phyloP scores from a whole-genome alignment of 1,140 invertebrate species.

The Reticulitermes speratus region DNA sequence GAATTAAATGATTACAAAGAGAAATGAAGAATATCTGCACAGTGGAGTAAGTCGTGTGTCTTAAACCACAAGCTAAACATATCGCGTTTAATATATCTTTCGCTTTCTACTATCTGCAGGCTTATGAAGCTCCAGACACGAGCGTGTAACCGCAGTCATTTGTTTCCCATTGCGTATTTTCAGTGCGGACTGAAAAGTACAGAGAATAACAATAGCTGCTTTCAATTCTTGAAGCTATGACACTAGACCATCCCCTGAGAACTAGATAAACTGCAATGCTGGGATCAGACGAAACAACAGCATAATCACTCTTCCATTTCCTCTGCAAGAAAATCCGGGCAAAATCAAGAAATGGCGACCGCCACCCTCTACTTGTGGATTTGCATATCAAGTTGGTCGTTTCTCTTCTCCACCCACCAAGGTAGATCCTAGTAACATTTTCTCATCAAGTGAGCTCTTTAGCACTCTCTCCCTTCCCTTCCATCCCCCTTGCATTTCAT shows the following conservation, averaged over 20 bases:
- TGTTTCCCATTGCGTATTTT: too few relatives aligned
- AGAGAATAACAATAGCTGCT: background rate
- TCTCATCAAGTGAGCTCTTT: constrained; percentile 8
- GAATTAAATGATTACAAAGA: too few relatives aligned
- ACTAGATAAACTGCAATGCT: background rate
- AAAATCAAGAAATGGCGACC: background rate
- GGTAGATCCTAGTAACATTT: background rate
- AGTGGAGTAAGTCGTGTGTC: too few relatives aligned
- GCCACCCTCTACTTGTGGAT: background rate
- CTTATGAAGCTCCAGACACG: too few relatives aligned
- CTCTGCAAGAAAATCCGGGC: constrained; percentile 4
- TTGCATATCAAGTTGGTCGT: background rate
- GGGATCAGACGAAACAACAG: background rate
- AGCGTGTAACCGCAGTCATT: too few relatives aligned
- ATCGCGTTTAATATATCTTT: too few relatives aligned
- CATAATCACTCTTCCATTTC: constrained; percentile 1
- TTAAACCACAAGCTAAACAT: too few relatives aligned
- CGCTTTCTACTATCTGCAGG: too few relatives aligned
- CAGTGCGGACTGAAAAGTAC: too few relatives aligned
- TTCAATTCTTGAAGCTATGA: background rate
- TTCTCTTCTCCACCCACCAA: background rate
- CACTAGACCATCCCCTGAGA: background rate
- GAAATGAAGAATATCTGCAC: too few relatives aligned
- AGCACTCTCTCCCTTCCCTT: background rate
- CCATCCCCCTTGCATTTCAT: constrained; percentile 28